Evolutionary conservation across 1,140 invertebrate genomes (phyloP).

Genomic region (Drosophila sp.): DNA sequence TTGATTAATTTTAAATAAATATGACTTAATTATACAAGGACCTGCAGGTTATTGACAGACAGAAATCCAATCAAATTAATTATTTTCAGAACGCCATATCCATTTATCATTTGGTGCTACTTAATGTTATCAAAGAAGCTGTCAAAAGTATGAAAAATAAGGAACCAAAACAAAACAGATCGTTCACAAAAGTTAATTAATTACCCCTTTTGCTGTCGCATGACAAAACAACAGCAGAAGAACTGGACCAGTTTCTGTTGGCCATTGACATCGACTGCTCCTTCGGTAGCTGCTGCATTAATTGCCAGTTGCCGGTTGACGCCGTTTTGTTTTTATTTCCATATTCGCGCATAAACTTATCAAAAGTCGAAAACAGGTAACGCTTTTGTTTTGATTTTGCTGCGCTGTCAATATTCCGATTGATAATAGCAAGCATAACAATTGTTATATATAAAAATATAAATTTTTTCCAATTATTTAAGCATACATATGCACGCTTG

Average conservation of each 20-base stretch:
- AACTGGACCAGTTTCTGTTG: conserved; percentile 54
- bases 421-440: no score
- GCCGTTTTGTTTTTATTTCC: conserved; percentile 56
- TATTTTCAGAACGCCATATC: conserved; percentile 8
- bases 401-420: conserved; percentile 27
- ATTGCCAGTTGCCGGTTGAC: conserved; percentile 31
- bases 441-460: no score
- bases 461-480: no score
- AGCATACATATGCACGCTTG: not conserved
- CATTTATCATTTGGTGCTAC: conserved; percentile 44
- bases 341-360: conserved; percentile 45
- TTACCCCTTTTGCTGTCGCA: conserved; percentile 32
- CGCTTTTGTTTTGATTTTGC: conserved; percentile 46
- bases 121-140: conserved; percentile 39
- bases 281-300: conserved; percentile 20
- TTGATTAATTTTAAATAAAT: not conserved
- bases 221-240: conserved; percentile 37
- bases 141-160: conserved; percentile 38
- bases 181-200: conserved; percentile 39
- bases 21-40: not conserved
- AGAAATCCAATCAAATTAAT: conserved; percentile 1
- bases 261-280: conserved; percentile 45
- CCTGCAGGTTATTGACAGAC: conserved; percentile 8
- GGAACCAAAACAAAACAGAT: conserved; percentile 26
- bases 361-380: conserved; percentile 33